phyloP scores from a whole-genome alignment of 2,113 vertebrate species.

The Copsychus sechellarum region DNA sequence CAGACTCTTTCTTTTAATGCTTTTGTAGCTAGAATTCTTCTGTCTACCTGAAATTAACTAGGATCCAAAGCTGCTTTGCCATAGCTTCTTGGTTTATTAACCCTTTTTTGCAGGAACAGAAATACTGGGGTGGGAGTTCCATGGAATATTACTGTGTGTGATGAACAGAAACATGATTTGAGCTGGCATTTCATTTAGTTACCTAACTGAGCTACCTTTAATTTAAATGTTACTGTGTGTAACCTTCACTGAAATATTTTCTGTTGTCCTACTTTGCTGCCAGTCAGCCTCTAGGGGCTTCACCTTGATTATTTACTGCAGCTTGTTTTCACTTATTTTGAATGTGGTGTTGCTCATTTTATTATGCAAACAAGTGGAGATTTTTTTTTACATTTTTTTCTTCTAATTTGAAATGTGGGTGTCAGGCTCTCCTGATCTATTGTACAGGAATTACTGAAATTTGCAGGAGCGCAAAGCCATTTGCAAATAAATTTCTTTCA shows the following conservation, averaged over 20 bases:
- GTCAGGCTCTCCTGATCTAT: neutral
- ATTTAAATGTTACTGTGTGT: neutral
- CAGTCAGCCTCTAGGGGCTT: neutral
- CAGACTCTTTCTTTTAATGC: neutral
- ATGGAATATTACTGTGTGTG: neutral
- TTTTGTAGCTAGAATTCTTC: neutral
- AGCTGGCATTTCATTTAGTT: neutral
- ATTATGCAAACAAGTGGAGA: neutral
- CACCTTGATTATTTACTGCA: neutral
- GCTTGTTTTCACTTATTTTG: neutral
- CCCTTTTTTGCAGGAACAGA: neutral
- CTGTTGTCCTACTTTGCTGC: neutral
- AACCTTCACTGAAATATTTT: neutral
- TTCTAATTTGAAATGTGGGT: neutral
- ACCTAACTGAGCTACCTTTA: neutral
- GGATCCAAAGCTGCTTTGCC: neutral
- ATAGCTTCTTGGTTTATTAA: neutral
- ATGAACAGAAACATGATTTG: neutral
- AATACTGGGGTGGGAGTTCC: neutral
- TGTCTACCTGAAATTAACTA: neutral
- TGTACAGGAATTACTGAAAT: constrained; percentile 55
- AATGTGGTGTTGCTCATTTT: neutral
- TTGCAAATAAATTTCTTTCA: neutral
- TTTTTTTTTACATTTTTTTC: neutral
- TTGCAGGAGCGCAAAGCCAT: constrained; percentile 14